These are phyloP conservation scores for Zaprionus capensis DNA, from an alignment of 1,140 invertebrate genomes.

Conservation along the genomic window DNA sequence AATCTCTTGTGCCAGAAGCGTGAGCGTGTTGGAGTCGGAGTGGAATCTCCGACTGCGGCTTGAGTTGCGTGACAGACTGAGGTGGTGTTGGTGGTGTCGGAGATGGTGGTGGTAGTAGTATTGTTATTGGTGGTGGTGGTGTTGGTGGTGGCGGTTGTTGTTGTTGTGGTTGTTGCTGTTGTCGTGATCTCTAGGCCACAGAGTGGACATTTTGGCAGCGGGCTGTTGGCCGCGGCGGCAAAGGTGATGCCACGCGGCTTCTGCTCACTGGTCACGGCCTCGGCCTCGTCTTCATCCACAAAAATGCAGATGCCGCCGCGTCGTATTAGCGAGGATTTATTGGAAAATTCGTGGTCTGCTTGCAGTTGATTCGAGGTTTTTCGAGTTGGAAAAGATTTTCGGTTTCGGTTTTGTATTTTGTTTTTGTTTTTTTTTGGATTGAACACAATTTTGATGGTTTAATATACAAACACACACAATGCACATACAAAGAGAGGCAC, in stretches of 20 bases:
- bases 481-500: constrained; percentile 33
- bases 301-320: constrained; percentile 84
- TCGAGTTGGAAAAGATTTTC: constrained; percentile 50
- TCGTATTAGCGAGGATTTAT: constrained; percentile 81
- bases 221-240: constrained; percentile 64
- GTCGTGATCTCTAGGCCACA: constrained; percentile 72
- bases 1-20: constrained; percentile 77
- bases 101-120: constrained; percentile 26
- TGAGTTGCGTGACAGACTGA: constrained; percentile 46
- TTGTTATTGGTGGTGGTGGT: constrained; percentile 46
- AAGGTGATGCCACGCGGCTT: constrained; percentile 70
- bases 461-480: constrained; percentile 60
- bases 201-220: constrained; percentile 72
- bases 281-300: constrained; percentile 82
- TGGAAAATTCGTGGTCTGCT: constrained; percentile 73
- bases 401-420: constrained; percentile 7
- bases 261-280: constrained; percentile 58
- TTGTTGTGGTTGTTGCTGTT: constrained; percentile 34
- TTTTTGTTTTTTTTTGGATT: constrained; percentile 54
- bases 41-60: constrained; percentile 38
- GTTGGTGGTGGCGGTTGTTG: constrained; percentile 44
- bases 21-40: constrained; percentile 30
- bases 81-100: constrained; percentile 20
- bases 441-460: constrained; percentile 70
- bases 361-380: constrained; percentile 36